Conservation (phyloP, 2,797 vertebrate genomes). For the Mus caroli region DNA sequence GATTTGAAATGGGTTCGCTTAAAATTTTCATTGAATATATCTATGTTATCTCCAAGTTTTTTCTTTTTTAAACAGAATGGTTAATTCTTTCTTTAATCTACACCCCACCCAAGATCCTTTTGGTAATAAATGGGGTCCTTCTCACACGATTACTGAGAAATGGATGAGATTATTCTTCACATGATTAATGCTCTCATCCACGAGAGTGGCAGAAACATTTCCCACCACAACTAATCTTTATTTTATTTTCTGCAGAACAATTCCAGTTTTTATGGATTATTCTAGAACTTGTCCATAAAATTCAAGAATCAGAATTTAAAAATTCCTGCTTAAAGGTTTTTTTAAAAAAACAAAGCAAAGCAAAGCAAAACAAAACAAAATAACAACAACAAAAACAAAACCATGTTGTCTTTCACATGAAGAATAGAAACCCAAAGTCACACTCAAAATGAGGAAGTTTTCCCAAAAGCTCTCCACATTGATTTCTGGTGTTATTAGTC, state of each 20-base stretch:
- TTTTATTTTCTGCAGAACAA: not conserved
- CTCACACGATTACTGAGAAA: not conserved
- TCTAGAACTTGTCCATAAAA: not conserved
- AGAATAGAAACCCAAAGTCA: not conserved
- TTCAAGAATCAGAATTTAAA: not conserved
- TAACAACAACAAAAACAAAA: not conserved
- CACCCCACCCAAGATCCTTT: not conserved
- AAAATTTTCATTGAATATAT: not conserved
- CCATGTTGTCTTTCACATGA: not conserved
- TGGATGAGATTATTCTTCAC: not conserved
- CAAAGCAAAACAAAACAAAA: too few species aligned
- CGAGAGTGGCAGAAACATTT: not conserved
- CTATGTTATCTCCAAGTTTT: not conserved
- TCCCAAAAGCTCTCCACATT: not conserved
- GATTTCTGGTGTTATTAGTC: not conserved
- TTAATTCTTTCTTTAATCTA: not conserved
- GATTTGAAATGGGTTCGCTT: not conserved
- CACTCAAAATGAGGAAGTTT: not conserved
- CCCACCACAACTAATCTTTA: not conserved
- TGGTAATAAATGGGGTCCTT: not conserved
- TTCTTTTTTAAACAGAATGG: not conserved
- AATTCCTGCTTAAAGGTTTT: not conserved
- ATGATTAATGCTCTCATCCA: accelerated
- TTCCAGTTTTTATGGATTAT: not conserved
- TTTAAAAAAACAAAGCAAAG: not conserved